These are phyloP conservation scores for Elmis aenea DNA, from an alignment of 2,888 invertebrate genomes.

Conservation along the genomic window DNA sequence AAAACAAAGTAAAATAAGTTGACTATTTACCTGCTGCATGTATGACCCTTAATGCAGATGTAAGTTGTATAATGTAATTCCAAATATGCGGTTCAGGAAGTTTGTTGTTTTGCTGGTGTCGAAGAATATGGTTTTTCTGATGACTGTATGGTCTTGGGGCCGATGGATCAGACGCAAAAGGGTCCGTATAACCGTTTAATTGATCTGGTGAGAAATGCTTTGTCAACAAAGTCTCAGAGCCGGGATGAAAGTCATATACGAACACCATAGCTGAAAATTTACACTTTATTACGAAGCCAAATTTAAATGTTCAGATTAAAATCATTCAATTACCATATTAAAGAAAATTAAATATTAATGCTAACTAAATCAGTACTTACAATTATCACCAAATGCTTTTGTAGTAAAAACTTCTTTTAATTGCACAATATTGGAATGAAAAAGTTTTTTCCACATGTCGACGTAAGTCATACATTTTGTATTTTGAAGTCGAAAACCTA, in stretches of 20 bases:
- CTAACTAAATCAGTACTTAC: conserved; percentile 53
- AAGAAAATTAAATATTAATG: background rate
- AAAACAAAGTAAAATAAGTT: background rate
- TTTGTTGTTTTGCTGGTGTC: conserved; percentile 64
- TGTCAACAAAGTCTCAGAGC: conserved; percentile 79
- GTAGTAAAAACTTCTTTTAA: conserved; percentile 91
- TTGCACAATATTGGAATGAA: conserved; percentile 92
- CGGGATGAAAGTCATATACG: conserved; percentile 93
- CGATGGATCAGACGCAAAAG: conserved; percentile 78
- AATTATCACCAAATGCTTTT: conserved; percentile 93
- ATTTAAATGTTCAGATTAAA: background rate
- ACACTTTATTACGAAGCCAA: conserved; percentile 1
- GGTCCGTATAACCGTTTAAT: conserved; percentile 65
- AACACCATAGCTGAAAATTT: conserved; percentile 76
- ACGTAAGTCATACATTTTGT: conserved; percentile 80
- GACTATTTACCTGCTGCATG: conserved; percentile 56
- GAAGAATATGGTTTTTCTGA: conserved; percentile 74
- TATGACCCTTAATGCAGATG: conserved; percentile 86
- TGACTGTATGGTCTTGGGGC: conserved; percentile 77
- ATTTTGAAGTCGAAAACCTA: conserved; percentile 74
- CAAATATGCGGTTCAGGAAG: conserved; percentile 90
- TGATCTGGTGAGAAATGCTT: conserved; percentile 72
- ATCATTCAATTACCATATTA: background rate
- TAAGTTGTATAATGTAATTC: conserved; percentile 93
- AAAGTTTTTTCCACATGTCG: conserved; percentile 92